phyloP scores from a whole-genome alignment of 64 coral and sea anemone genomes.

The Pocillopora verrucosa region DNA sequence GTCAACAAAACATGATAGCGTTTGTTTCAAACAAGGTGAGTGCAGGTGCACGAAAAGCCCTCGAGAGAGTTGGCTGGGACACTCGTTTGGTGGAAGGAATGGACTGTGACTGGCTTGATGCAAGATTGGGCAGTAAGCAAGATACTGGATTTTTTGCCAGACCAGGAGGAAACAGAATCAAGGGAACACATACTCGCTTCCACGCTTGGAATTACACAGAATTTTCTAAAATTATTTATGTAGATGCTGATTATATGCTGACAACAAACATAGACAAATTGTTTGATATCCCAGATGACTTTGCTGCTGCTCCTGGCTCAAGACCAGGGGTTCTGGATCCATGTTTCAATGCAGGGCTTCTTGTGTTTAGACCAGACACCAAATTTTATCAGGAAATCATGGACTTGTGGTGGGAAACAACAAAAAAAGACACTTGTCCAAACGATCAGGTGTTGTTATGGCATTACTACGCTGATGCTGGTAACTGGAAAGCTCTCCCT shows the following conservation, averaged over 20 bases:
- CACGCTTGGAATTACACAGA: constrained; percentile 82
- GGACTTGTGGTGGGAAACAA: constrained; percentile 60
- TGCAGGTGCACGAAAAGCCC: constrained; percentile 36
- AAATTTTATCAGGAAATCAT: constrained; percentile 59
- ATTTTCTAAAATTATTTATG: constrained; percentile 82
- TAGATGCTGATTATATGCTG: constrained; percentile 81
- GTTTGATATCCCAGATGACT: constrained; percentile 73
- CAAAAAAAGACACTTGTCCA: constrained; percentile 57
- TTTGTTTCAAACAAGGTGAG: constrained; percentile 66
- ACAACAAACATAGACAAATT: constrained; percentile 78
- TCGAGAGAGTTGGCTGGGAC: constrained; percentile 65
- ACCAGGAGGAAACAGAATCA: constrained; percentile 37
- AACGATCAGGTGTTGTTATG: constrained; percentile 86
- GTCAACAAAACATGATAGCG: constrained; percentile 80
- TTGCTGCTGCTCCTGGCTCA: constrained; percentile 72
- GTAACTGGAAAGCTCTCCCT: constrained; percentile 47
- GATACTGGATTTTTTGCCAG: constrained; percentile 10
- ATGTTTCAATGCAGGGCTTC: constrained; percentile 85
- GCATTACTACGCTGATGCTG: constrained; percentile 77
- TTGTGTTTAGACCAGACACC: constrained; percentile 69
- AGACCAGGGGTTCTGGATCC: constrained; percentile 78
- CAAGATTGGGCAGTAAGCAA: background rate
- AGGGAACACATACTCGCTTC: constrained; percentile 80
- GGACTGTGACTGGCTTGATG: constrained; percentile 88
- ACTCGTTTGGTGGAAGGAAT: constrained; percentile 50